Evolutionary conservation across 2,888 invertebrate genomes (phyloP), one percentile per base, ranked within the genome.

Genomic region (Drosophila acutilabella): DNA sequence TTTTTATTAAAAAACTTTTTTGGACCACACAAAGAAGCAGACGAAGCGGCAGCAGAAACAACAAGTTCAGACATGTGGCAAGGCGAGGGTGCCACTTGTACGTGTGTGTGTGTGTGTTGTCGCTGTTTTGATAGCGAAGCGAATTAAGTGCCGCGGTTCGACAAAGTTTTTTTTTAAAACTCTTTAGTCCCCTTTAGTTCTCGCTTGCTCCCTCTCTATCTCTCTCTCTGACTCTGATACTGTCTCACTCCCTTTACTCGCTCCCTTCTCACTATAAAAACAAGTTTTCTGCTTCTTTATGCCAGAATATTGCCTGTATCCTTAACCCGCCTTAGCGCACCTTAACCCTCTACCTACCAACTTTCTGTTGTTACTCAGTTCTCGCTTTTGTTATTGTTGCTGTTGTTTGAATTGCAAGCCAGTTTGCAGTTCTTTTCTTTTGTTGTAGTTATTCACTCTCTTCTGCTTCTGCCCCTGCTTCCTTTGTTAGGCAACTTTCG

Each of bases 1-100:
- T 86, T 88, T 88, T 88, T 88, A 88, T 88, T 88, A 88, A 88
- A 88, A 88, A 88, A 88, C 64, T 88, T 88, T 81, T 78, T 74
- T 86, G 70, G 66, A 78, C 78, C 74, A 66, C 72, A 79, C 77
- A 75, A 79, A 79, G 71, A 71, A 71, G 64, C 47, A 57, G 75
- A 50, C 57, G 40, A 44, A 57, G 48, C 42, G 54, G 56, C 44
- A 68, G 54, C 48, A 36, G 44, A 20, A 44, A 42, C 51, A 42
- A 60, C 64, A 36, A 36, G 69, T 65, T 44, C 50, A 64, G 61
- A 54, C 50, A 47, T 52, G 52, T 56, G 40, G 44, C 48, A 36
- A 23, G 41, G 54, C 16, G 48, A 10, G 48, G 30, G 41, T 48
- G 41, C 18, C 41, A 48, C 36, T 16, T 26, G 20, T 26, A n/a